Evolutionary conservation across 2,113 vertebrate genomes (phyloP).

Genomic region (Apistogramma diplotaenia): DNA sequence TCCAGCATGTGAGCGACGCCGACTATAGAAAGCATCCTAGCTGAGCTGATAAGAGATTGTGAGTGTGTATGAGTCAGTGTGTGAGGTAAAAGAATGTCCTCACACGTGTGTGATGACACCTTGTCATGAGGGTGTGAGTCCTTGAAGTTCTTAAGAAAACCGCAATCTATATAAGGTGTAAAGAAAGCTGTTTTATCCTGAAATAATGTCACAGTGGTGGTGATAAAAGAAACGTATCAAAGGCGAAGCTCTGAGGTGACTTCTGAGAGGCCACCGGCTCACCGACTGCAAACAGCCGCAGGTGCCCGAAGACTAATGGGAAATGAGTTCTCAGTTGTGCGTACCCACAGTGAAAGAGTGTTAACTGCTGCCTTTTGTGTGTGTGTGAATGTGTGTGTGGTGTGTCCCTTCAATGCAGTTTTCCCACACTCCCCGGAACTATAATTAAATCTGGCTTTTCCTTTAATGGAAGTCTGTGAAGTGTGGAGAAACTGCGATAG

Average conservation of each 20-base stretch:
- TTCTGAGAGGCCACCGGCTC: not conserved
- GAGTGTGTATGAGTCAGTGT: not conserved
- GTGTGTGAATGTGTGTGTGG: conserved; percentile 8
- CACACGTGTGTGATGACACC: not conserved
- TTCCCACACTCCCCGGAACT: conserved; percentile 17
- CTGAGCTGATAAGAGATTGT: not conserved
- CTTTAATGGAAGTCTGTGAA: conserved; percentile 71
- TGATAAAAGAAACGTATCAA: not conserved
- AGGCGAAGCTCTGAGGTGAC: not conserved
- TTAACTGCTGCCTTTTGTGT: not conserved
- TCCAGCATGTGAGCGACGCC: not conserved
- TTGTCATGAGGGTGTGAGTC: not conserved
- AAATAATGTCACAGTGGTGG: not conserved
- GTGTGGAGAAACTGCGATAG: conserved; percentile 67
- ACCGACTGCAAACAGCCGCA: not conserved
- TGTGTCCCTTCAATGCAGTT: not conserved
- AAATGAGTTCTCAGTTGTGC: conserved; percentile 24
- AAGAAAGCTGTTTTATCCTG: not conserved
- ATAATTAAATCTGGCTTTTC: conserved; percentile 69
- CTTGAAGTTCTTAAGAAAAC: not conserved
- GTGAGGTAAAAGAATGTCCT: not conserved
- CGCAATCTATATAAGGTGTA: not conserved
- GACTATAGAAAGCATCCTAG: not conserved
- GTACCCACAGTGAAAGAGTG: conserved; percentile 17
- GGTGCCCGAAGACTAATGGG: conserved; percentile 30